Percentiles rank a stretch among this genome's conserved stretches.
These are phyloP conservation scores for Silvanus unidentatus DNA, from an alignment of 2,888 invertebrate genomes.

Conservation along the genomic window DNA sequence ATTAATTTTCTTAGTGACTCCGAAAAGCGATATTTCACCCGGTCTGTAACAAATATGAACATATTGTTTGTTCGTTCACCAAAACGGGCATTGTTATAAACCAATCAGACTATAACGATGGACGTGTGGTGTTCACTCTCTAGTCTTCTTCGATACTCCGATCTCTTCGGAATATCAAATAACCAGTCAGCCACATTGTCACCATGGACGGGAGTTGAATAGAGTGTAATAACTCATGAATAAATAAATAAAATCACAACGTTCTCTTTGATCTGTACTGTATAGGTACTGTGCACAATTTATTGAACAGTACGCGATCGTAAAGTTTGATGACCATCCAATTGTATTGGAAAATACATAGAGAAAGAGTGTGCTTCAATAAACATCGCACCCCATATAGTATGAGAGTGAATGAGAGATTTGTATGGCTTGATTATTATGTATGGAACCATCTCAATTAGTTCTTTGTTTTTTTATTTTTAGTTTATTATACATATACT, in stretches of 20 bases:
- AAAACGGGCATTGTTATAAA: conserved; percentile 22
- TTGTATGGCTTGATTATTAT: conserved; percentile 8
- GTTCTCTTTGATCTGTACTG: conserved; percentile 20
- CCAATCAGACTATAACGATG: conserved; percentile 25
- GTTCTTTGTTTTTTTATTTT: conserved; percentile 5
- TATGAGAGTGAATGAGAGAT: conserved; percentile 34
- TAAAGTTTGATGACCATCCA: conserved; percentile 41
- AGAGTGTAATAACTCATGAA: conserved; percentile 37
- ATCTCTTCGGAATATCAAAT: conserved; percentile 34
- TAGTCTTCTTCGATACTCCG: too few species aligned
- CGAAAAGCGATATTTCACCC: too few species aligned
- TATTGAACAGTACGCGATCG: conserved; percentile 43
- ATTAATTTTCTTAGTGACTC: too few species aligned
- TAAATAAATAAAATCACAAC: conserved; percentile 40
- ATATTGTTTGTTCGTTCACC: too few species aligned
- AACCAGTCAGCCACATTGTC: conserved; percentile 31
- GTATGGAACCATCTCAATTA: conserved; percentile 27
- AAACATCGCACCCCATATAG: conserved; percentile 42
- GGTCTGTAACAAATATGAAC: too few species aligned
- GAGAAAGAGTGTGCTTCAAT: too few species aligned
- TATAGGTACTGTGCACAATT: conserved; percentile 37
- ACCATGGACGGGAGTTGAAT: conserved; percentile 34
- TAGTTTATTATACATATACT: too few species aligned
- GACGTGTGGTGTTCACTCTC: too few species aligned
- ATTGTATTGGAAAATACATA: conserved; percentile 13